phyloP scores from a whole-genome alignment of 2,113 vertebrate species.

The Melanotaenia duboulayi region DNA sequence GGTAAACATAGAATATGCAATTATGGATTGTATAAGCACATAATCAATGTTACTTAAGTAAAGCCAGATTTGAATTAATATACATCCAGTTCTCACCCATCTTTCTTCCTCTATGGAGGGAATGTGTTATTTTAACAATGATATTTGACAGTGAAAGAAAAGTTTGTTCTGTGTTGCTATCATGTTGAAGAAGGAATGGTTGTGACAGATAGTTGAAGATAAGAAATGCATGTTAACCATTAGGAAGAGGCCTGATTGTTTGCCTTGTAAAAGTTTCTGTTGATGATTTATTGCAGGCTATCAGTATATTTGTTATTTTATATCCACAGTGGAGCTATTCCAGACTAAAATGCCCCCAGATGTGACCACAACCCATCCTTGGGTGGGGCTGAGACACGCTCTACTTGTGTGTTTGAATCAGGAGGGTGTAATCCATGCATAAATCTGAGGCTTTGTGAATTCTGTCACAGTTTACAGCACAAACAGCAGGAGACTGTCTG shows the following conservation, averaged over 20 bases:
- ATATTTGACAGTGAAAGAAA: too few relatives aligned
- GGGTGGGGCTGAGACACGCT: conserved; percentile 39
- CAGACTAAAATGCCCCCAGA: conserved; percentile 53
- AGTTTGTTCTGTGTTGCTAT: too few relatives aligned
- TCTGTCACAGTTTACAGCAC: background rate
- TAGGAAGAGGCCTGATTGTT: conserved; percentile 4
- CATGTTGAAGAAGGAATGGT: background rate
- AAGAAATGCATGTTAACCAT: background rate
- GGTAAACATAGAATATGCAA: too few relatives aligned
- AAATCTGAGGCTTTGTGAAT: conserved; percentile 20
- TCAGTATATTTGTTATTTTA: background rate
- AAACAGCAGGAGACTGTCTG: conserved; percentile 9
- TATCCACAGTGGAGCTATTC: conserved; percentile 24
- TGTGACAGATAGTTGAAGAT: background rate
- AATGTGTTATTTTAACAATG: too few relatives aligned
- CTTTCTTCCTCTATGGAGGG: too few relatives aligned
- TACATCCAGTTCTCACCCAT: too few relatives aligned
- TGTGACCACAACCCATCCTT: conserved; percentile 3
- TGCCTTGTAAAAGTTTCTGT: conserved; percentile 1
- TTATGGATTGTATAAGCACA: too few relatives aligned
- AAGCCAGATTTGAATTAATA: too few relatives aligned
- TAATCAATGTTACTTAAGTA: too few relatives aligned
- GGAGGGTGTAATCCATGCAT: conserved; percentile 22
- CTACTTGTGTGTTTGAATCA: conserved; percentile 8
- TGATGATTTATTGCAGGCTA: background rate